These are phyloP conservation scores for Salvelinus namaycush DNA, from an alignment of 2,113 vertebrate genomes.

Conservation along the genomic window DNA sequence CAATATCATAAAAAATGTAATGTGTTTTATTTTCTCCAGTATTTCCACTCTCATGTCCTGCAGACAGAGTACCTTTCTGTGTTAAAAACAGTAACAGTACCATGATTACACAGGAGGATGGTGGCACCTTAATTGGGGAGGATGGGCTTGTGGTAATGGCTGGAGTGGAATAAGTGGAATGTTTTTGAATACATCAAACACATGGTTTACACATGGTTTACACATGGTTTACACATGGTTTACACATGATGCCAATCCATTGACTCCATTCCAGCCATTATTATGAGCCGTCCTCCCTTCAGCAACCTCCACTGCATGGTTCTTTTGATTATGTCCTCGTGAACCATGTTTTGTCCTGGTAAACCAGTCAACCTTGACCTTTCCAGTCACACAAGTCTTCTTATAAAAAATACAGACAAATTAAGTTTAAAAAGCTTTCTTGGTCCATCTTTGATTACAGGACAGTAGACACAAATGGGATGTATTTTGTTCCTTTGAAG, in stretches of 20 bases:
- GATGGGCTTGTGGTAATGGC: too few species aligned
- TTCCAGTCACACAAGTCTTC: background rate
- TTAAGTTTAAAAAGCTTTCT: background rate
- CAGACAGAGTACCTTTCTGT: slow-evolving; percentile 15
- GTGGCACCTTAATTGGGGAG: too few species aligned
- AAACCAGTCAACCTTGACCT: background rate
- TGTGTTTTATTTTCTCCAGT: slow-evolving; percentile 17
- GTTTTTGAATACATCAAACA: slow-evolving; percentile 2
- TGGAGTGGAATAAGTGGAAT: background rate
- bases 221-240: too few species aligned
- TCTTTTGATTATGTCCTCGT: too few species aligned
- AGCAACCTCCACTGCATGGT: too few species aligned
- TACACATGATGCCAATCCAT: too few species aligned
- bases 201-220: too few species aligned
- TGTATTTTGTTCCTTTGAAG: background rate
- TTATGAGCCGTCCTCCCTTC: too few species aligned
- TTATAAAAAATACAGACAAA: background rate
- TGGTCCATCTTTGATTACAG: background rate
- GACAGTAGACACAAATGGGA: background rate
- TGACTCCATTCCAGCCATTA: too few species aligned
- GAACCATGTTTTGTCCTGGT: background rate
- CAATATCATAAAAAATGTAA: slow-evolving; percentile 25
- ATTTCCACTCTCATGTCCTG: slow-evolving; percentile 20
- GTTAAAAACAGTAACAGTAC: slow-evolving; percentile 31
- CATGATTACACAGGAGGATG: slow-evolving; percentile 8